A percentile compares a stretch with the other conserved stretches of the same genome.
These are phyloP conservation scores for Yoshiicerus persimilis DNA, from an alignment of 1,140 invertebrate genomes.

Conservation along the genomic window DNA sequence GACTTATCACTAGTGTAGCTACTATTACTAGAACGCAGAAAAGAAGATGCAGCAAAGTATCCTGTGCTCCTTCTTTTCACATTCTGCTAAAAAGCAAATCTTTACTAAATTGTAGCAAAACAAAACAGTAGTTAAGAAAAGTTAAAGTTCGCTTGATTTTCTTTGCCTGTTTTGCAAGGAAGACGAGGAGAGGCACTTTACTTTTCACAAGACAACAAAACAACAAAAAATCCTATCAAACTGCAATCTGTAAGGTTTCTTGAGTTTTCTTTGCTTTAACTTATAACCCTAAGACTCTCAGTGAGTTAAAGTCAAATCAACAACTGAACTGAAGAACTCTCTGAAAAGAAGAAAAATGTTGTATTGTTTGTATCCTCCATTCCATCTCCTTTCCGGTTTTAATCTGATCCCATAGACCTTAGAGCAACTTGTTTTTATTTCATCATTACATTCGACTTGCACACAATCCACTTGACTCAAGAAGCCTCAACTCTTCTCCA, in stretches of 20 bases:
- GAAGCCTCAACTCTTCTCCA: background rate
- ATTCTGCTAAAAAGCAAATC: background rate
- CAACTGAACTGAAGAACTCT: background rate
- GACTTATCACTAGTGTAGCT: no score
- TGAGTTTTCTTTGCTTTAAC: background rate
- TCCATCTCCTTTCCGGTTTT: background rate
- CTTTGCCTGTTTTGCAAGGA: background rate
- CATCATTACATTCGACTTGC: background rate
- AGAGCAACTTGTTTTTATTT: constrained; percentile 11
- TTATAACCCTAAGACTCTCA: background rate
- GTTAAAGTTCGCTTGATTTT: background rate
- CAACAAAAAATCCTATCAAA: constrained; percentile 9
- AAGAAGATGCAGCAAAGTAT: background rate
- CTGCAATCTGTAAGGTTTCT: background rate
- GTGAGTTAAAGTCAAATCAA: background rate
- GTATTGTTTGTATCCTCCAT: background rate
- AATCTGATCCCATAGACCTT: constrained; percentile 17
- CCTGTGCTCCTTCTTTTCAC: no score
- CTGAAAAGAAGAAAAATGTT: background rate
- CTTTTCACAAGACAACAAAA: background rate
- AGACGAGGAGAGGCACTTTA: background rate
- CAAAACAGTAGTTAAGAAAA: background rate
- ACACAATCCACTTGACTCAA: background rate
- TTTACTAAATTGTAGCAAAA: background rate
- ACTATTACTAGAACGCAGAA: background rate